A percentile compares a stretch with the other conserved stretches of the same genome.
Evolutionary conservation across 1,140 invertebrate species (phyloP).

Genomic region (Bombus confusus): DNA sequence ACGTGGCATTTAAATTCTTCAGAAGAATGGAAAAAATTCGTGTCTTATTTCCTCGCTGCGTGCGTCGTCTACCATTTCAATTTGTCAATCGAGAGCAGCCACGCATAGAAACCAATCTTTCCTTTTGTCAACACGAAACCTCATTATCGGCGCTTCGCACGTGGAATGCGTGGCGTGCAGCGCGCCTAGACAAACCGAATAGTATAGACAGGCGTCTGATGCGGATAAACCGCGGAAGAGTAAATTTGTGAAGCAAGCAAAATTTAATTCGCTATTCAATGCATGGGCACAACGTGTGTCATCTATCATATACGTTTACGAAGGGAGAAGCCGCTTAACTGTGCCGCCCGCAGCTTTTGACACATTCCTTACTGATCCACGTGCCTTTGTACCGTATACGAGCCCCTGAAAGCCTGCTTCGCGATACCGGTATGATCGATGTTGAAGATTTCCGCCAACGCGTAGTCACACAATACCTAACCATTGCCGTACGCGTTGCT

Average conservation of each 20-base stretch:
- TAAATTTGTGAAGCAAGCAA: slow-evolving; percentile 42
- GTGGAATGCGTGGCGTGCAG: not conserved
- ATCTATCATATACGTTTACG: slow-evolving; percentile 30
- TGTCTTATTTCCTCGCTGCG: no score
- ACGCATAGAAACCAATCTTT: not conserved
- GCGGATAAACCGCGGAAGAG: slow-evolving; percentile 28
- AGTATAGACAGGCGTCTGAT: slow-evolving; percentile 6
- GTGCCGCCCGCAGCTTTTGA: slow-evolving; percentile 9
- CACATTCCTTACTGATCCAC: slow-evolving; percentile 38
- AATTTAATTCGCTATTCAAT: slow-evolving; percentile 38
- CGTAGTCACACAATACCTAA: not conserved
- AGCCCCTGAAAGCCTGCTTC: not conserved
- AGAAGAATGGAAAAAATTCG: no score
- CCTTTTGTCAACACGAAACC: not conserved
- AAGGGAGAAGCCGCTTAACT: slow-evolving; percentile 8
- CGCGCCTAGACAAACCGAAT: slow-evolving; percentile 2
- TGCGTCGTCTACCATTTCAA: not conserved
- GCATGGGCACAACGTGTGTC: not conserved
- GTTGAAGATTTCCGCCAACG: slow-evolving; percentile 28
- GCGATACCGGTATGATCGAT: slow-evolving; percentile 38
- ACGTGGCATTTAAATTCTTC: no score
- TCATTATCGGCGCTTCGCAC: slow-evolving; percentile 9
- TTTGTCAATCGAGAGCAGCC: not conserved
- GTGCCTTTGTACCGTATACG: slow-evolving; percentile 16
- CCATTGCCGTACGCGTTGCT: not conserved